Evolutionary conservation across 1,140 invertebrate species (phyloP).

Genomic region (Trichonephila inaurata): DNA sequence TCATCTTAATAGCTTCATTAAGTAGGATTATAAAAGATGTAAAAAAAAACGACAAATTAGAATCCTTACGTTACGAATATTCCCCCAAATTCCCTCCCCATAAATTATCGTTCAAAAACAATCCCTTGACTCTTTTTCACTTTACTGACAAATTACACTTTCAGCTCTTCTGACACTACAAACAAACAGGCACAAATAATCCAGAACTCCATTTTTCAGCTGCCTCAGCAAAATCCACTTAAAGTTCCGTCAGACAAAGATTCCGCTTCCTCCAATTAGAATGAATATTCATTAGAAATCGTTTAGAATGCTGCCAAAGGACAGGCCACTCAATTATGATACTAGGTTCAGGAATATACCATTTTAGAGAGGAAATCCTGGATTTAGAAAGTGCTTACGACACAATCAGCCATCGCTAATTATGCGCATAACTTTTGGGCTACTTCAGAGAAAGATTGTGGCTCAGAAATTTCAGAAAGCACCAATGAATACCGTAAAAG

Average conservation of each 20-base stretch:
- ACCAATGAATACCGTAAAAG: too few species aligned
- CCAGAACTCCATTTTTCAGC: neutral
- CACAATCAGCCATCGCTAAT: constrained; percentile 6
- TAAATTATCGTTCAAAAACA: too few species aligned
- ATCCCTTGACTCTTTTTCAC: too few species aligned
- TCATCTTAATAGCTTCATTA: too few species aligned
- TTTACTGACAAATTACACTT: neutral
- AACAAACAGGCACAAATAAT: neutral
- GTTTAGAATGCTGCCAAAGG: neutral
- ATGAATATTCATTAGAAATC: constrained; percentile 39
- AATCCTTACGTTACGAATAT: too few species aligned
- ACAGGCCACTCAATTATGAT: neutral
- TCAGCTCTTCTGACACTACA: neutral
- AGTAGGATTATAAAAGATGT: too few species aligned
- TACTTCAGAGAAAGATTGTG: too few species aligned
- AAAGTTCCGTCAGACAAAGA: neutral
- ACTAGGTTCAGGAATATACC: neutral
- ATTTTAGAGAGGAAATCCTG: constrained; percentile 12
- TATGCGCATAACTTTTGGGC: constrained; percentile 34
- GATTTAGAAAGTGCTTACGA: constrained; percentile 29
- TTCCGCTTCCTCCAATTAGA: neutral
- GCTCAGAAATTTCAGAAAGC: too few species aligned
- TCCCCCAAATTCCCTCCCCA: too few species aligned
- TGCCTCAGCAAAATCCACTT: neutral
- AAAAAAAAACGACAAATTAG: too few species aligned